Evolutionary conservation across 2,797 vertebrate genomes (phyloP).

Genomic region (Enteromius treurensis): DNA sequence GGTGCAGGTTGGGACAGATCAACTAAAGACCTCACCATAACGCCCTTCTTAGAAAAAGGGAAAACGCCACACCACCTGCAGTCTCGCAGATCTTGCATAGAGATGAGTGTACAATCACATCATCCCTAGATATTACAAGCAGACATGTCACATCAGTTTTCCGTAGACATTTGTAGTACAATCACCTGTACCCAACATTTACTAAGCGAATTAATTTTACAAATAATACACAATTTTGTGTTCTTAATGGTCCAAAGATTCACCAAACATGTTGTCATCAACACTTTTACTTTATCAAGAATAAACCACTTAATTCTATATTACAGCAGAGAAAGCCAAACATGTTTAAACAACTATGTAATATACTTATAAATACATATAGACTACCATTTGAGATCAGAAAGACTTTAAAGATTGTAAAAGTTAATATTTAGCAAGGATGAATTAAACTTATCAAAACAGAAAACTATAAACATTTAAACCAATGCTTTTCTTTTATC

Average conservation of each 20-base stretch:
- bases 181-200: neutral
- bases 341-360: neutral
- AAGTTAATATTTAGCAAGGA: neutral
- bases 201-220: neutral
- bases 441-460: neutral
- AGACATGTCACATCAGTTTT: neutral
- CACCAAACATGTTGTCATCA: neutral
- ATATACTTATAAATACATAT: neutral
- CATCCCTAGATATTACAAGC: neutral
- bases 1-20: constrained; percentile 82
- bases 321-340: neutral
- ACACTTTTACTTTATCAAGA: neutral
- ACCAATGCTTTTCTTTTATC: neutral
- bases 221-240: neutral
- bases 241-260: neutral
- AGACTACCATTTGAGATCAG: neutral
- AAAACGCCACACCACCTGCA: constrained; percentile 57
- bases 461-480: neutral
- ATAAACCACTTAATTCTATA: neutral
- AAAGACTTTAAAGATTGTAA: neutral
- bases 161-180: neutral
- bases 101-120: neutral
- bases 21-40: constrained; percentile 69
- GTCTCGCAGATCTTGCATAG: constrained; percentile 53
- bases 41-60: constrained; percentile 67